Conservation (phyloP, 1,140 invertebrate genomes). For the Temnothorax nylanderi region DNA sequence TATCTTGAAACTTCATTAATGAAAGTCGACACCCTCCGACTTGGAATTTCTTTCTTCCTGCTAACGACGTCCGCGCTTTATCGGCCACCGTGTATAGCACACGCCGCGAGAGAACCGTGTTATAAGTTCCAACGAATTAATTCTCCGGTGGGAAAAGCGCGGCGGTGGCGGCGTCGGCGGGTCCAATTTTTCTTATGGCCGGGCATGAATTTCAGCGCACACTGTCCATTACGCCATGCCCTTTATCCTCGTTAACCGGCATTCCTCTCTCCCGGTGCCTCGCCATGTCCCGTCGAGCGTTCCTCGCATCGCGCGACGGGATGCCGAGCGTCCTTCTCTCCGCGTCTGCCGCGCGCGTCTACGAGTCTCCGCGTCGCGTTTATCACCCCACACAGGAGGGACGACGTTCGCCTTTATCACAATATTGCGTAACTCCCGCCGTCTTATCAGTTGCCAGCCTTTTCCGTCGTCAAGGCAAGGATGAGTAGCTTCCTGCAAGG, state of each 20-base stretch:
- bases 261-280: slow-evolving; percentile 33
- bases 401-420: slow-evolving; percentile 76
- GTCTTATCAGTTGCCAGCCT: slow-evolving; percentile 75
- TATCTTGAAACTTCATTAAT: slow-evolving; percentile 40
- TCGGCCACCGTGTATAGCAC: slow-evolving; percentile 17
- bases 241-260: slow-evolving; percentile 73
- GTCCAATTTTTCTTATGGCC: slow-evolving; percentile 70
- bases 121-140: slow-evolving; percentile 63
- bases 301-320: slow-evolving; percentile 45
- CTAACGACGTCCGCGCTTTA: slow-evolving; percentile 31
- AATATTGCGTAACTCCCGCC: slow-evolving; percentile 75
- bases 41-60: slow-evolving; percentile 28
- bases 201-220: slow-evolving; percentile 66
- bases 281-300: slow-evolving; percentile 45
- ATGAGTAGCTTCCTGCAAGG: slow-evolving; percentile 25
- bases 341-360: slow-evolving; percentile 19
- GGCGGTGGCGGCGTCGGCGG: not conserved
- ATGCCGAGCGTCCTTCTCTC: slow-evolving; percentile 21
- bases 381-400: slow-evolving; percentile 71
- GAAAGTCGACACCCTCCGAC: not conserved
- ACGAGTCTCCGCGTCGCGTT: slow-evolving; percentile 64
- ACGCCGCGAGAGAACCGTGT: slow-evolving; percentile 10
- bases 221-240: slow-evolving; percentile 68
- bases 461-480: not conserved
- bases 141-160: slow-evolving; percentile 45